Conservation (phyloP, 2,888 invertebrate genomes). For the Eurytoma adleriae region DNA sequence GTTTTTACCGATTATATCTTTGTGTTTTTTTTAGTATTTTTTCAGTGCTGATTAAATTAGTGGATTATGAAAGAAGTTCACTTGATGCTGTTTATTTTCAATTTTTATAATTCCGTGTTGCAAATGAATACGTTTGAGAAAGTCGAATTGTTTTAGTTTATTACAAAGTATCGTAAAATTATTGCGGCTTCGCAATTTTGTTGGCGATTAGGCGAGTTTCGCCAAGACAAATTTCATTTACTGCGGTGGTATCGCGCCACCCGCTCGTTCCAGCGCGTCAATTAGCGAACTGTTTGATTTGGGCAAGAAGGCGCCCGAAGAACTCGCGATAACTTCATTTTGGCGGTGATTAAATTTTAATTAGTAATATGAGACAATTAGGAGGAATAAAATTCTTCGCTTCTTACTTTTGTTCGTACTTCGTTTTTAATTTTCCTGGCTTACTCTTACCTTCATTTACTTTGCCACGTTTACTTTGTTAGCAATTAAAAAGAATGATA, state of each 20-base stretch:
- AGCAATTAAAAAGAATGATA: neutral
- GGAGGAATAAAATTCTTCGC: slow-evolving; percentile 64
- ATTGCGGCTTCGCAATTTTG: slow-evolving; percentile 35
- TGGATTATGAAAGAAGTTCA: no score
- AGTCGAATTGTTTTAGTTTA: neutral
- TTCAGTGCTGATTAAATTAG: no score
- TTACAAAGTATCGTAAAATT: neutral
- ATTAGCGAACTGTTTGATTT: slow-evolving; percentile 58
- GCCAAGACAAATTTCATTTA: slow-evolving; percentile 56
- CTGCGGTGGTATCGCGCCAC: slow-evolving; percentile 31
- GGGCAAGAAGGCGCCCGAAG: slow-evolving; percentile 51
- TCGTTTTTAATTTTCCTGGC: slow-evolving; percentile 50
- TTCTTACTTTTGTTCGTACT: slow-evolving; percentile 31
- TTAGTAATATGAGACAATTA: slow-evolving; percentile 73
- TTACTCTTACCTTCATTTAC: slow-evolving; percentile 48
- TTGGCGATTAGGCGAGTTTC: slow-evolving; percentile 51
- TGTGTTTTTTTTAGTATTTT: no score
- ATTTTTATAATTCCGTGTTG: no score
- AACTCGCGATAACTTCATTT: slow-evolving; percentile 67
- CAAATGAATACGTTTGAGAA: no score
- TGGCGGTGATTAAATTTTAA: slow-evolving; percentile 72
- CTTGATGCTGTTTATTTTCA: no score
- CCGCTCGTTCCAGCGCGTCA: slow-evolving; percentile 42
- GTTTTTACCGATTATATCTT: no score
- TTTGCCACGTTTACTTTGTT: neutral